Conservation (phyloP, 1,140 invertebrate genomes). For the Carposina sasakii region DNA sequence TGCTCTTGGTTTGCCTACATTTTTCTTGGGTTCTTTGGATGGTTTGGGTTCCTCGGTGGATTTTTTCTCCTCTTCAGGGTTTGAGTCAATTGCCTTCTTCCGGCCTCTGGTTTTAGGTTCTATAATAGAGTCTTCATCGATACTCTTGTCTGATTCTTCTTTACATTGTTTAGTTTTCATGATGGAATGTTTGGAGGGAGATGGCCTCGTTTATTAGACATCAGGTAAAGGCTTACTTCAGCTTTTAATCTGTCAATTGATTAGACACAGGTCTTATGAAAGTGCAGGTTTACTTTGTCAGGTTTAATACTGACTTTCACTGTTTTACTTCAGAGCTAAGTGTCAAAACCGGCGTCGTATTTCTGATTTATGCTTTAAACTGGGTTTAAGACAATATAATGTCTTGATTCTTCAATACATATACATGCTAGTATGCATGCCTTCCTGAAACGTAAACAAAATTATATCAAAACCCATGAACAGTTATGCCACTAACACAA, state of each 20-base stretch:
- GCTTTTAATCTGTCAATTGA: conserved; percentile 29
- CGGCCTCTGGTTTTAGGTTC: conserved; percentile 64
- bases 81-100: conserved; percentile 58
- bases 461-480: too few species aligned
- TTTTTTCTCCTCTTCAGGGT: conserved; percentile 54
- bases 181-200: conserved; percentile 63
- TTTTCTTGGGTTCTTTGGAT: conserved; percentile 56
- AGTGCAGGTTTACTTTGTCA: neutral
- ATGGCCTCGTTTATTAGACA: conserved; percentile 58
- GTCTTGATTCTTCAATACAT: too few species aligned
- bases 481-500: too few species aligned
- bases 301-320: conserved; percentile 9
- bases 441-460: too few species aligned
- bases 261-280: conserved; percentile 24
- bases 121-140: conserved; percentile 56
- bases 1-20: conserved; percentile 48
- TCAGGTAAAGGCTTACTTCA: conserved; percentile 52
- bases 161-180: conserved; percentile 69
- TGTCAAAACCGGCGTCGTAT: too few species aligned
- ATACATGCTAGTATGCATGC: too few species aligned
- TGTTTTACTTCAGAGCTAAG: conserved; percentile 6
- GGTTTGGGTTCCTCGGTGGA: conserved; percentile 54
- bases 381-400: too few species aligned
- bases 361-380: too few species aligned
- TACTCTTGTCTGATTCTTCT: conserved; percentile 60